phyloP scores from a whole-genome alignment of 92 coral and sea anemone genomes.

The Ricordea florida region DNA sequence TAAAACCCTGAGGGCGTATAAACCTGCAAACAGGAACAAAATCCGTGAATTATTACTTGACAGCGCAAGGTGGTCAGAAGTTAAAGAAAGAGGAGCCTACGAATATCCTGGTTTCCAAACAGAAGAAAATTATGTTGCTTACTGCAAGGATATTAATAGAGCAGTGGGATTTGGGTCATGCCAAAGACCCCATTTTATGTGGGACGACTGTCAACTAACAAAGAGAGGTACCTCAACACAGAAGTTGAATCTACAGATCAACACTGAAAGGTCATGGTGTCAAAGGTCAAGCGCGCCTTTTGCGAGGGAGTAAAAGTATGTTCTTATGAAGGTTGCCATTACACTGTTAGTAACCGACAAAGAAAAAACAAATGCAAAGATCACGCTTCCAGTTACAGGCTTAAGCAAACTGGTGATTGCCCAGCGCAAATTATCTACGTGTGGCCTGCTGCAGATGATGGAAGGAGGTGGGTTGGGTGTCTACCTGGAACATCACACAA shows the following conservation, averaged over 20 bases:
- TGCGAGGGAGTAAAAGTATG: slow-evolving; percentile 57
- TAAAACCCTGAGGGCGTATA: too few species aligned
- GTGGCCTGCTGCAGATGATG: slow-evolving; percentile 51
- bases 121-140: neutral
- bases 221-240: slow-evolving; percentile 3
- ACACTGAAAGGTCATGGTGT: neutral
- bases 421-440: slow-evolving; percentile 41
- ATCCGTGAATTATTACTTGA: neutral
- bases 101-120: slow-evolving; percentile 36
- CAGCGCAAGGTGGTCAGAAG: neutral
- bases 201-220: slow-evolving; percentile 53
- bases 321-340: slow-evolving; percentile 7
- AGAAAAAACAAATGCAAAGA: slow-evolving; percentile 27
- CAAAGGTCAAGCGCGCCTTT: neutral
- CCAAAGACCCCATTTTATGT: slow-evolving; percentile 42
- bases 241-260: neutral
- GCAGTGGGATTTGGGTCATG: slow-evolving; percentile 13
- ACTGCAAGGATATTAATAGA: slow-evolving; percentile 25
- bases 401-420: slow-evolving; percentile 32
- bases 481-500: slow-evolving; percentile 44
- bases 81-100: slow-evolving; percentile 4
- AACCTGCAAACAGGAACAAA: neutral
- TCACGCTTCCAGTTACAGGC: neutral
- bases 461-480: slow-evolving; percentile 38
- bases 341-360: slow-evolving; percentile 37